These are phyloP conservation scores for Sebastes glaucus DNA, from an alignment of 2,797 vertebrate genomes.

Conservation along the genomic window DNA sequence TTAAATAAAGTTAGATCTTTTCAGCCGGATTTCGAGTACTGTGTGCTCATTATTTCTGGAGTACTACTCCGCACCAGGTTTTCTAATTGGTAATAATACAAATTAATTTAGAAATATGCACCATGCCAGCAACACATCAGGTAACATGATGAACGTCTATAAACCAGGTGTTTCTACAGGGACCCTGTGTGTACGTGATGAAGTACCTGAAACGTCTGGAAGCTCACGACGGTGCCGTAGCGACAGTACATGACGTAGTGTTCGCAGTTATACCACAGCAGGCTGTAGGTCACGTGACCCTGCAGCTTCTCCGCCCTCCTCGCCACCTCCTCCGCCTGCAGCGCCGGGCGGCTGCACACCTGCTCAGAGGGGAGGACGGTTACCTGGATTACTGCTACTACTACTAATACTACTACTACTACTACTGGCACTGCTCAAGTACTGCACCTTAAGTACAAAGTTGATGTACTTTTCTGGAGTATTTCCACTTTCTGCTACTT, in stretches of 20 bases:
- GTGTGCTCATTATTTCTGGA: too few relatives aligned
- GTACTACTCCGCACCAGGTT: too few relatives aligned
- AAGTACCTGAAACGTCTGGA: constrained; percentile 89
- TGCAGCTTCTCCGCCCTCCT: constrained; percentile 86
- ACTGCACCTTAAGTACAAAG: too few relatives aligned
- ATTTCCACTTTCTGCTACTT: too few relatives aligned
- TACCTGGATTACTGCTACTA: neutral
- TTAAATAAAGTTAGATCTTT: too few relatives aligned
- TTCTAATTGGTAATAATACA: too few relatives aligned
- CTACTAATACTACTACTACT: neutral
- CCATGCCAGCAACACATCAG: too few relatives aligned
- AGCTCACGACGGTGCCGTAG: constrained; percentile 87
- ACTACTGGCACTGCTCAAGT: neutral
- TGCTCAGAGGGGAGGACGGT: neutral
- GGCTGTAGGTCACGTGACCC: constrained; percentile 87
- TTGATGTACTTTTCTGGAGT: too few relatives aligned
- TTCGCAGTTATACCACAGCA: constrained; percentile 97
- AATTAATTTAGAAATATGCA: too few relatives aligned
- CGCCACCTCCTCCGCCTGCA: constrained; percentile 87
- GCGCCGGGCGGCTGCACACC: constrained; percentile 79
- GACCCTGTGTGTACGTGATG: neutral
- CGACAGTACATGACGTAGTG: constrained; percentile 95
- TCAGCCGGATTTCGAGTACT: too few relatives aligned
- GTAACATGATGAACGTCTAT: too few relatives aligned
- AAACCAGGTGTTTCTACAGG: neutral